Conservation (phyloP, 1,140 invertebrate genomes). For the Ephestia elutella region DNA sequence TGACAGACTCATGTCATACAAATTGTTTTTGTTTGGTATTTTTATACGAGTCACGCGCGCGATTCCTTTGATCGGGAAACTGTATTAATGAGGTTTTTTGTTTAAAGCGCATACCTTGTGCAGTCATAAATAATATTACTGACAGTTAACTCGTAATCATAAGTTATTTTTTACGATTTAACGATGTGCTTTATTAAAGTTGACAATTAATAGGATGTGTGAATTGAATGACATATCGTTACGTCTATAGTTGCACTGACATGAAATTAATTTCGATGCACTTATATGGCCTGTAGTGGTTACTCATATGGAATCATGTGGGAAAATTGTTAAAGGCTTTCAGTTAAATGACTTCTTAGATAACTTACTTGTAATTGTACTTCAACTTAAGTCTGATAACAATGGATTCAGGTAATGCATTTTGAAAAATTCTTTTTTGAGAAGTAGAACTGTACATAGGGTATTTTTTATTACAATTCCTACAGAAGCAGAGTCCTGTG, state of each 20-base stretch:
- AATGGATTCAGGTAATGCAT: too few relatives aligned
- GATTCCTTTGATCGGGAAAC: background rate
- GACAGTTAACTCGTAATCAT: background rate
- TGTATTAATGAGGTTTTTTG: background rate
- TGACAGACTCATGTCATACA: constrained; percentile 37
- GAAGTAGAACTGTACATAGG: too few relatives aligned
- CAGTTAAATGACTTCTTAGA: background rate
- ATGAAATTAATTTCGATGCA: constrained; percentile 37
- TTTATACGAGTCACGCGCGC: constrained; percentile 35
- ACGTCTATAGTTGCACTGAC: constrained; percentile 25
- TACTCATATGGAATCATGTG: constrained; percentile 24
- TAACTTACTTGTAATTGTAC: too few relatives aligned
- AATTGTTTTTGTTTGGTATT: constrained; percentile 48
- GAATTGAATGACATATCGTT: constrained; percentile 60
- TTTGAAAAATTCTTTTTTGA: too few relatives aligned
- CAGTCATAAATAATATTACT: background rate
- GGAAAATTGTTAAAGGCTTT: constrained; percentile 34
- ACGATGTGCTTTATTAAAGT: background rate
- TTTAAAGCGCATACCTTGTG: constrained; percentile 2
- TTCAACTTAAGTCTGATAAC: too few relatives aligned
- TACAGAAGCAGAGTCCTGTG: too few relatives aligned
- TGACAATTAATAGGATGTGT: constrained; percentile 48
- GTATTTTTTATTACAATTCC: too few relatives aligned
- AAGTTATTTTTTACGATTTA: background rate
- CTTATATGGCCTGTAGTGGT: constrained; percentile 31